A percentile compares a stretch with the other conserved stretches of the same genome.
Conservation (phyloP, 2,888 invertebrate genomes). For the Dynastes hyllus region DNA sequence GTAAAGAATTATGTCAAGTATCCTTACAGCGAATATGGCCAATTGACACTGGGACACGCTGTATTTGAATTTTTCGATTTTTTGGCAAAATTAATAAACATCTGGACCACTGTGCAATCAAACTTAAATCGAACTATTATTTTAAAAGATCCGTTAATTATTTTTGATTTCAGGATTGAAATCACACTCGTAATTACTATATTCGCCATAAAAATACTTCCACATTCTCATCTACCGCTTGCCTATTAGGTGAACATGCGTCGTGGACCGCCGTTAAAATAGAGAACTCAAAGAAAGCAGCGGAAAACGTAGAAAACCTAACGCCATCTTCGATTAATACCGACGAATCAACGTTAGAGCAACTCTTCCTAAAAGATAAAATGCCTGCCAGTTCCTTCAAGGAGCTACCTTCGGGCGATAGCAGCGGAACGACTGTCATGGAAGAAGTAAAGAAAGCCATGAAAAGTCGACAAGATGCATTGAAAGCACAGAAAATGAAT, state of each 20-base stretch:
- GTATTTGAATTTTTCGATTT: too few species aligned
- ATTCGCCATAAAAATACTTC: constrained; percentile 27
- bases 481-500: constrained; percentile 29
- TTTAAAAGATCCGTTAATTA: neutral
- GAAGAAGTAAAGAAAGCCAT: constrained; percentile 37
- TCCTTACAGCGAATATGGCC: too few species aligned
- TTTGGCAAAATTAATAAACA: too few species aligned
- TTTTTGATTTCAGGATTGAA: constrained; percentile 32
- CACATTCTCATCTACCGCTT: constrained; percentile 24
- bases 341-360: constrained; percentile 44
- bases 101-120: too few species aligned
- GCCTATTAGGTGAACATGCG: constrained; percentile 40
- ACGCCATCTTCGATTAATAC: constrained; percentile 47
- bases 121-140: too few species aligned
- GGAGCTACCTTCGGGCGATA: constrained; percentile 48
- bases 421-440: constrained; percentile 47
- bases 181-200: constrained; percentile 23
- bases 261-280: constrained; percentile 42
- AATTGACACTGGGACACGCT: too few species aligned
- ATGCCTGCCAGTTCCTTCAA: constrained; percentile 44
- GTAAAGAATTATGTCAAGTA: too few species aligned
- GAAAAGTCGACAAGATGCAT: constrained; percentile 20
- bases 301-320: constrained; percentile 31
- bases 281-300: constrained; percentile 26
- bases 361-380: constrained; percentile 48